Conservation (phyloP, 2,113 vertebrate species). For the Colistium nudipinnis region DNA sequence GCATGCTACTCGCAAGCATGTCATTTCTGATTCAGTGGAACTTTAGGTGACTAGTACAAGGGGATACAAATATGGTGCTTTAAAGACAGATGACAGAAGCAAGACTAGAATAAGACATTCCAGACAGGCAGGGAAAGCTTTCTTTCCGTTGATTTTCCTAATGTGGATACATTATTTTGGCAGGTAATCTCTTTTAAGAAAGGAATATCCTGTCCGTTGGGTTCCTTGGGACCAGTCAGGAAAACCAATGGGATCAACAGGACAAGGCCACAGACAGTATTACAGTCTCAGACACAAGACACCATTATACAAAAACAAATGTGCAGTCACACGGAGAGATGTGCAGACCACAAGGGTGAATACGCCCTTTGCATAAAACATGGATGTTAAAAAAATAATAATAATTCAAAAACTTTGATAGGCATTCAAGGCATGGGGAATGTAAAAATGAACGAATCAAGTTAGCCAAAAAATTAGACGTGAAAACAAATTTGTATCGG, state of each 20-base stretch:
- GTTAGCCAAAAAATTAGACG: slow-evolving; percentile 15
- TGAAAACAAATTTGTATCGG: slow-evolving; percentile 21
- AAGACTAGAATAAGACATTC: background rate
- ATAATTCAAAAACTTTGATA: too few species aligned
- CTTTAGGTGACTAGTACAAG: background rate
- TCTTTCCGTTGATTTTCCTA: too few species aligned
- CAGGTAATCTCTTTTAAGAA: slow-evolving; percentile 50
- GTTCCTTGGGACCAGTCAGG: slow-evolving; percentile 16
- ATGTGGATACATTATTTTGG: too few species aligned
- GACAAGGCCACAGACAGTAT: slow-evolving; percentile 33
- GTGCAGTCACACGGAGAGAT: background rate
- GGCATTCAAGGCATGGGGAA: slow-evolving; percentile 13
- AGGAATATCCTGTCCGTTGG: slow-evolving; percentile 43
- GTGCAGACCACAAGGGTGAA: slow-evolving; percentile 11
- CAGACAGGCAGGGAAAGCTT: too few species aligned
- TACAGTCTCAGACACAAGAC: slow-evolving; percentile 26
- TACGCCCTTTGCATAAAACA: slow-evolving; percentile 33
- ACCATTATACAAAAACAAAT: slow-evolving; percentile 12
- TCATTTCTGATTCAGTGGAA: background rate
- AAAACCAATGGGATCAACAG: slow-evolving; percentile 22
- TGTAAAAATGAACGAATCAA: slow-evolving; percentile 5
- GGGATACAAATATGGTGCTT: background rate
- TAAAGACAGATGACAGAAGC: background rate
- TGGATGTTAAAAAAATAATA: slow-evolving; percentile 14
- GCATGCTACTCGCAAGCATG: background rate